phyloP scores from a whole-genome alignment of 2,888 invertebrate genomes.

The Xylophagus ater region DNA sequence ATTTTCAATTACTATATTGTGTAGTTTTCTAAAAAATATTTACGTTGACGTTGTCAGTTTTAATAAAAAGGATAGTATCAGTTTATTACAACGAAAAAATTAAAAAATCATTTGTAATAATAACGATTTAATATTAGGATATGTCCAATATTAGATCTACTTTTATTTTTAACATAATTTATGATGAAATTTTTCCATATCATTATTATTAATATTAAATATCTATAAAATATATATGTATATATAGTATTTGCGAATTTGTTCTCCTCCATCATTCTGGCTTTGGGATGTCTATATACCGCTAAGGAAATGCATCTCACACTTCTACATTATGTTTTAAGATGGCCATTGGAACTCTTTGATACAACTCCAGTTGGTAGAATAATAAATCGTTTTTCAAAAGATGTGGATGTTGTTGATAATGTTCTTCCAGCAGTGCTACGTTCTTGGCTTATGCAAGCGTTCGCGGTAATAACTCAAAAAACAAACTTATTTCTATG shows the following conservation, averaged over 20 bases:
- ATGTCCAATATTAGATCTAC: no score
- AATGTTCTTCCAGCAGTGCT: slow-evolving; percentile 40
- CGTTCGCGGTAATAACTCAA: slow-evolving; percentile 42
- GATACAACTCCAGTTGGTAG: slow-evolving; percentile 69
- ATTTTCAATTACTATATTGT: no score
- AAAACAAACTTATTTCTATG: slow-evolving; percentile 40
- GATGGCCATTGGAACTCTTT: slow-evolving; percentile 62
- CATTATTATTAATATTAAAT: no score
- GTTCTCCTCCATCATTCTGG: slow-evolving; percentile 34
- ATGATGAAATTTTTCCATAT: no score
- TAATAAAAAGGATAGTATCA: no score
- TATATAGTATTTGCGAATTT: slow-evolving; percentile 33
- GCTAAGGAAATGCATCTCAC: slow-evolving; percentile 48
- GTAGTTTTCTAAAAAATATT: no score
- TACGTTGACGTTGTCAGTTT: no score
- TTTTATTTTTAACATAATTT: no score
- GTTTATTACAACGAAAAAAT: no score
- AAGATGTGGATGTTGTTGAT: slow-evolving; percentile 50
- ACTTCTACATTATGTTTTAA: slow-evolving; percentile 51
- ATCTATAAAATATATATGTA: no score
- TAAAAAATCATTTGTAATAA: no score
- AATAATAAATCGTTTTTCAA: slow-evolving; percentile 56
- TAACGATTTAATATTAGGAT: no score
- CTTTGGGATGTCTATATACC: slow-evolving; percentile 43
- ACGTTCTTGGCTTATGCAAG: slow-evolving; percentile 35